Percentiles rank a stretch among this genome's conserved stretches.
These are phyloP conservation scores for Stegana nigrithorax DNA, from an alignment of 2,888 invertebrate species.

Conservation along the genomic window DNA sequence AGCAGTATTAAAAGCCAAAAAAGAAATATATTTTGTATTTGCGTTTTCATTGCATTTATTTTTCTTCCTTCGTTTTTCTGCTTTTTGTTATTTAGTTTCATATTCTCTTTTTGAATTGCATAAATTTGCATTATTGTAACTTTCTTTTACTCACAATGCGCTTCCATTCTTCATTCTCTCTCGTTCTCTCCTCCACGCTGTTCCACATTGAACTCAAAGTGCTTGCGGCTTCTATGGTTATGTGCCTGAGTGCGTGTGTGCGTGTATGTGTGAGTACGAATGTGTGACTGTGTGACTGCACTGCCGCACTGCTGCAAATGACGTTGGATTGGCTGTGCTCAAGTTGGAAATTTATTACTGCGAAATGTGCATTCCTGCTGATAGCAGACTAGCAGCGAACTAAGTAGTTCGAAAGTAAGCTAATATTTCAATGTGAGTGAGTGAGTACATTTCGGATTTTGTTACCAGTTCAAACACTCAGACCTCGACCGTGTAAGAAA, in stretches of 20 bases:
- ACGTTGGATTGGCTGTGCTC: not conserved
- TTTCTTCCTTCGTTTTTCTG: slow-evolving; percentile 8
- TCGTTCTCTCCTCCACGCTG: not conserved
- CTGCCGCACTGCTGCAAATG: not conserved
- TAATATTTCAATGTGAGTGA: no score
- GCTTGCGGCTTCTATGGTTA: no score
- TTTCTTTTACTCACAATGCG: not conserved
- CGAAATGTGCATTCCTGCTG: not conserved
- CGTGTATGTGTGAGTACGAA: not conserved
- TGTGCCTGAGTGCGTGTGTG: no score
- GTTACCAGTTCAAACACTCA: no score
- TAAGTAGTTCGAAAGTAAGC: no score
- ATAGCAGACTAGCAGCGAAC: no score
- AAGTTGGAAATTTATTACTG: slow-evolving; percentile 3
- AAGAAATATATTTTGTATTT: not conserved
- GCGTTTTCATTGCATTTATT: no score
- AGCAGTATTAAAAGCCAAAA: not conserved
- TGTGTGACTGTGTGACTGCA: not conserved
- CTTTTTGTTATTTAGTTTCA: slow-evolving; percentile 13
- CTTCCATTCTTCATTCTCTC: no score
- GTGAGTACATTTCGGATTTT: no score
- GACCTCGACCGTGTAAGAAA: no score
- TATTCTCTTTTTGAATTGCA: not conserved
- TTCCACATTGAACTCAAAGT: not conserved
- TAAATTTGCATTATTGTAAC: slow-evolving; percentile 13